Evolutionary conservation across 2,113 vertebrate genomes (phyloP).

Genomic region (Neolamprologus variostigma): DNA sequence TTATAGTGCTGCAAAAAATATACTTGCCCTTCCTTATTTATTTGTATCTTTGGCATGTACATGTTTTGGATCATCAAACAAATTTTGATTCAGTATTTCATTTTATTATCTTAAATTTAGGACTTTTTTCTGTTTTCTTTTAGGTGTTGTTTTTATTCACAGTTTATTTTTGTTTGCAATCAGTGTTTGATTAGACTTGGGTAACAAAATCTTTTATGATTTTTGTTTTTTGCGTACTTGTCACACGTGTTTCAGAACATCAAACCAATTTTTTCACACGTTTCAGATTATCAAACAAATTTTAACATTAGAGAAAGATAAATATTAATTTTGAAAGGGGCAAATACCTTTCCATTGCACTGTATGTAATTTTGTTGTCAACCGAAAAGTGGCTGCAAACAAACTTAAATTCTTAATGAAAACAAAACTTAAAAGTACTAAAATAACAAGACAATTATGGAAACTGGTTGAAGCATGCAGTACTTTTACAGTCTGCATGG

Average conservation of each 20-base stretch:
- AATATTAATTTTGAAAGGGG: background rate
- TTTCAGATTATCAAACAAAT: background rate
- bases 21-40: background rate
- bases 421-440: background rate
- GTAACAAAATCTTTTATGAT: background rate
- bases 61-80: background rate
- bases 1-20: background rate
- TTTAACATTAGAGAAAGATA: background rate
- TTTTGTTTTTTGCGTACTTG: background rate
- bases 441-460: background rate
- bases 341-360: background rate
- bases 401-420: background rate
- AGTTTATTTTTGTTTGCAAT: background rate
- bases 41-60: background rate
- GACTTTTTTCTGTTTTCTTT: background rate
- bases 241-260: background rate
- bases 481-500: background rate
- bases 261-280: background rate
- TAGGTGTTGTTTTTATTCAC: background rate
- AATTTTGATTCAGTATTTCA: background rate
- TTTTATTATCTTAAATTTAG: background rate
- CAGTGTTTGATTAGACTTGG: background rate
- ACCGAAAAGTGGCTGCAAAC: background rate
- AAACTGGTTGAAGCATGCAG: background rate
- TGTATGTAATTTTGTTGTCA: background rate